Evolutionary conservation across 2,888 invertebrate genomes (phyloP).

Genomic region (Pteria penguin): DNA sequence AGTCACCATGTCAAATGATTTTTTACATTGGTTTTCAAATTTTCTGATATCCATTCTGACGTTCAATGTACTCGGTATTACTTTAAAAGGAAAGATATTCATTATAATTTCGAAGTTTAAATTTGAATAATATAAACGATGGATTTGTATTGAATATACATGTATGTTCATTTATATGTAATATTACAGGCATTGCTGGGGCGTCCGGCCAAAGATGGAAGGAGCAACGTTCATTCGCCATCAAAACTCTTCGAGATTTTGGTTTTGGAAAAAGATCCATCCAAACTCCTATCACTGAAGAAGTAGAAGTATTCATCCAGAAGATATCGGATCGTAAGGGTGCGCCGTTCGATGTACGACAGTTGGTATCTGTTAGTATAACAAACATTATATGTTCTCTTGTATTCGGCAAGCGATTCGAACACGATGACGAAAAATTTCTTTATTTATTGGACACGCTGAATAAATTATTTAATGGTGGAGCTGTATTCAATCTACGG

Average conservation of each 20-base stretch:
- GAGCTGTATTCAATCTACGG: not conserved
- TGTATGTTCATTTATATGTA: no score
- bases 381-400: constrained; percentile 34
- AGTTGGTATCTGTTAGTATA: not conserved
- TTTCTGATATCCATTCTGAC: no score
- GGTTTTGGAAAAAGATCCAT: constrained; percentile 26
- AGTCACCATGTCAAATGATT: no score
- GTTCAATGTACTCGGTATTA: no score
- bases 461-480: not conserved
- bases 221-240: constrained; percentile 14
- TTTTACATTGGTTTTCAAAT: no score
- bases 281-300: constrained; percentile 18
- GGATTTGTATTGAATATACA: no score
- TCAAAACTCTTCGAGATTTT: constrained; percentile 17
- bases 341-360: not conserved
- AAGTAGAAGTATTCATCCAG: constrained; percentile 14
- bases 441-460: constrained; percentile 3
- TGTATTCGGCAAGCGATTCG: constrained; percentile 29
- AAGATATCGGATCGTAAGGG: constrained; percentile 12
- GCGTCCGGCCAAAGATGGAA: not conserved
- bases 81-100: no score
- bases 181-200: not conserved
- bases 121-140: no score
- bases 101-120: no score
- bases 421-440: constrained; percentile 20